Evolutionary conservation across 2,797 vertebrate species (phyloP).

Genomic region (Gymnoscopelus braueri): DNA sequence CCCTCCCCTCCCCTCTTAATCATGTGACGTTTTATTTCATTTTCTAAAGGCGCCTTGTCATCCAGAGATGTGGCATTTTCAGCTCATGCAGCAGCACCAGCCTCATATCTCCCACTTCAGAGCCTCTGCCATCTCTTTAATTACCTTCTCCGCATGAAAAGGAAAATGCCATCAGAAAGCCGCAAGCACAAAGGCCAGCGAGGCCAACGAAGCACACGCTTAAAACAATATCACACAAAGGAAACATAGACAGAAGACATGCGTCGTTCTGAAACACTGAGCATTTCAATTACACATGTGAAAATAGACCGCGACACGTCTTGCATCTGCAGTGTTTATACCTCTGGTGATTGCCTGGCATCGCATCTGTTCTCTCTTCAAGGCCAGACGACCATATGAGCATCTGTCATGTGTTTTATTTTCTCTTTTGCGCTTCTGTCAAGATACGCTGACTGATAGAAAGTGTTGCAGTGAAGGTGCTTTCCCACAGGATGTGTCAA

Average conservation of each 20-base stretch:
- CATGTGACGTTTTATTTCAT: slow-evolving; percentile 15
- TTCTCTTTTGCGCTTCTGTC: slow-evolving; percentile 43
- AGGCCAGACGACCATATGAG: slow-evolving; percentile 10
- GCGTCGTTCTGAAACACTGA: slow-evolving; percentile 19
- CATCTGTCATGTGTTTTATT: slow-evolving; percentile 39
- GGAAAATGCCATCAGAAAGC: slow-evolving; percentile 49
- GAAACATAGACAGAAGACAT: slow-evolving; percentile 18
- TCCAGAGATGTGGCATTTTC: slow-evolving; percentile 18
- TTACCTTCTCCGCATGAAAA: slow-evolving; percentile 34
- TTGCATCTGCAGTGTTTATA: background rate
- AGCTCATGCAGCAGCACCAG: slow-evolving; percentile 4
- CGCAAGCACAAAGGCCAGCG: slow-evolving; percentile 2
- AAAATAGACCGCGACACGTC: background rate
- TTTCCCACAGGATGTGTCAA: slow-evolving; percentile 9
- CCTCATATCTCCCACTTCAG: background rate
- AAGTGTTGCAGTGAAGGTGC: slow-evolving; percentile 41
- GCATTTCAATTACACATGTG: slow-evolving; percentile 13
- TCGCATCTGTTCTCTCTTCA: slow-evolving; percentile 2
- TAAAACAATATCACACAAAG: background rate
- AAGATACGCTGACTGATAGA: slow-evolving; percentile 57
- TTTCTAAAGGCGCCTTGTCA: background rate
- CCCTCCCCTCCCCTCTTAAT: slow-evolving; percentile 28
- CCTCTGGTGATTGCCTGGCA: slow-evolving; percentile 16
- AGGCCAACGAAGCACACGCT: no score
- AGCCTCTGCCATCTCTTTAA: slow-evolving; percentile 31